phyloP scores from a whole-genome alignment of 2,888 invertebrate species.

The Agrotis exclamationis region DNA sequence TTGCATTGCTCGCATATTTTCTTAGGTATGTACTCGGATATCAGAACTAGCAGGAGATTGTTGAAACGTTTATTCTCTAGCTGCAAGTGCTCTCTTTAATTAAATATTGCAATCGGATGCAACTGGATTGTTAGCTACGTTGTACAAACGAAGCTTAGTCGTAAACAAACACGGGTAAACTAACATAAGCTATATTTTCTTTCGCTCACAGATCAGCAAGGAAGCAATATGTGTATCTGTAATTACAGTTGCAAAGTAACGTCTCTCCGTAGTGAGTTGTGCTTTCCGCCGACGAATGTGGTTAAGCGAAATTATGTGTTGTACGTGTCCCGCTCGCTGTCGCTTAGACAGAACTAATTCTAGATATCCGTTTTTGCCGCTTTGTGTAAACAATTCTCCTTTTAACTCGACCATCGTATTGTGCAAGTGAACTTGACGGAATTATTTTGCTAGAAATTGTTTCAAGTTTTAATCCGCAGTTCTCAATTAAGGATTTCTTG shows the following conservation, averaged over 20 bases:
- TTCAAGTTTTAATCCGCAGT: slow-evolving; percentile 37
- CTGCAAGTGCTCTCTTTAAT: slow-evolving; percentile 39
- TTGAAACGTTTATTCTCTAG: slow-evolving; percentile 17
- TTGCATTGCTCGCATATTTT: slow-evolving; percentile 37
- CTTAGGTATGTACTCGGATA: slow-evolving; percentile 3
- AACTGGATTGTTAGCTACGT: slow-evolving; percentile 34
- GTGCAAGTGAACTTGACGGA: slow-evolving; percentile 26
- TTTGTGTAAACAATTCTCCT: slow-evolving; percentile 59
- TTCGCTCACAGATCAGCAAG: slow-evolving; percentile 46
- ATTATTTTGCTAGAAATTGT: slow-evolving; percentile 44
- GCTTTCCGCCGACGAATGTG: slow-evolving; percentile 67
- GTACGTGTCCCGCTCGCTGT: slow-evolving; percentile 64
- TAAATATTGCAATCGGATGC: slow-evolving; percentile 48
- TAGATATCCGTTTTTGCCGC: slow-evolving; percentile 64
- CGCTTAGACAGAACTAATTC: slow-evolving; percentile 67
- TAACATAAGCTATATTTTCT: slow-evolving; percentile 49
- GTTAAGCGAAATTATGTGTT: slow-evolving; percentile 76
- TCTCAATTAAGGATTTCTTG: slow-evolving; percentile 36
- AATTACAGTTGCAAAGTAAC: slow-evolving; percentile 64
- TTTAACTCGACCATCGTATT: slow-evolving; percentile 47
- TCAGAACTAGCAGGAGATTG: slow-evolving; percentile 21
- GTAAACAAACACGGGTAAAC: slow-evolving; percentile 24
- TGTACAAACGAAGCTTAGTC: slow-evolving; percentile 16
- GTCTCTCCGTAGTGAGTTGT: slow-evolving; percentile 60
- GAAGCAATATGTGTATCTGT: slow-evolving; percentile 59